Evolutionary conservation across 2,797 vertebrate species (phyloP), one percentile per base, ranked within the genome.

Genomic region (Protosalanx chinensis): DNA sequence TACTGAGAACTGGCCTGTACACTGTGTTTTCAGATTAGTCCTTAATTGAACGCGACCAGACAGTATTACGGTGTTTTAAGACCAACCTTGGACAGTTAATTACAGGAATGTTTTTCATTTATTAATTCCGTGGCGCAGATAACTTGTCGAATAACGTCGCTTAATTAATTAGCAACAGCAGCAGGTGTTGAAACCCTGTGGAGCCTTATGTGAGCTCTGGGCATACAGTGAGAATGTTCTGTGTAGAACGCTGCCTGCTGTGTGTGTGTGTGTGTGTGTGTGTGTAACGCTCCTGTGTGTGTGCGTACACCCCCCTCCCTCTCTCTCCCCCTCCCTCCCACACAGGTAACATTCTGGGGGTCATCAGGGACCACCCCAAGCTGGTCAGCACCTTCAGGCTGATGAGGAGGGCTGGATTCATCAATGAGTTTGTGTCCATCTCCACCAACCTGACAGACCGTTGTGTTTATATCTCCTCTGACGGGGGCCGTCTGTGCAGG

Each of bases 381-480:
- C 90, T 99, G 60, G 94, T 99, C 74, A 92, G 83, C 87, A 99
- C 97, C 0, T 99, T 99, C 87, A 93, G 97, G n/a, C 87, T 99
- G 73, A 97, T 99, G 96, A 93, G 98, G 60, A 91, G 98, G 78
- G 97, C 97, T 0, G 97, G 97, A 51, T 99, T 98, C 27, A 97
- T 99, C 86, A 99, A 97, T 0, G 97, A 99, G 81, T 99, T 99
- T 53, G 98, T 99, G 72, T 99, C 97, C 67, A 98, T 99, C 81
- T 99, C 98, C 71, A 99, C 97, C 72, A 99, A 99, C 80, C 83
- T 95, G 82, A 94, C 94, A 0, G 97, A 99, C 81, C 95, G 97
- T 78, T 99, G 97, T 59, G 97, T 99, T 68, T 99, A 98, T 85
- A 95, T 99, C 85, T 99, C 97, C 15, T 98, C 97, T 35, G 97